phyloP scores from a whole-genome alignment of 1,140 invertebrate genomes.

The Zelostemma sp. region DNA sequence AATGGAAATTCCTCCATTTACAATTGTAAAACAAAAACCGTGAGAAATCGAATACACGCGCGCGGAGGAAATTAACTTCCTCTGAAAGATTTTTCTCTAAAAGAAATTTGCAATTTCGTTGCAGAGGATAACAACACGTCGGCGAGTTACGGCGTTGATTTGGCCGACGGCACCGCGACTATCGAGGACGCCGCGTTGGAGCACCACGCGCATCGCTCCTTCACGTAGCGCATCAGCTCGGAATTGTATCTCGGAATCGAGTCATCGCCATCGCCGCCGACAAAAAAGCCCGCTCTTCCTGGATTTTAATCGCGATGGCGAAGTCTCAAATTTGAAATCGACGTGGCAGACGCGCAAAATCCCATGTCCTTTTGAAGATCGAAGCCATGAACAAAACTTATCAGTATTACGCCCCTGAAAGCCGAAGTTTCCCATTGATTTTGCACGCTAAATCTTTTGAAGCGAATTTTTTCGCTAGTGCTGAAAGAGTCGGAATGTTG shows the following conservation, averaged over 20 bases:
- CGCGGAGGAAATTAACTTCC: too few species aligned
- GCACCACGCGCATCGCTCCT: slow-evolving; percentile 52
- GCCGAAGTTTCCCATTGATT: too few species aligned
- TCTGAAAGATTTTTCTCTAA: neutral
- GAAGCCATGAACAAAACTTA: slow-evolving; percentile 13
- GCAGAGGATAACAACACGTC: slow-evolving; percentile 63
- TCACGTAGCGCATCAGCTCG: slow-evolving; percentile 55
- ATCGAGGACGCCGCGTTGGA: slow-evolving; percentile 51
- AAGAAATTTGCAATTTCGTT: slow-evolving; percentile 30
- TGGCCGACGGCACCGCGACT: slow-evolving; percentile 55
- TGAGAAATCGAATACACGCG: too few species aligned
- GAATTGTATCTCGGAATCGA: slow-evolving; percentile 28
- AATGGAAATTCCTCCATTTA: slow-evolving; percentile 30
- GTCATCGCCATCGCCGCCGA: slow-evolving; percentile 43
- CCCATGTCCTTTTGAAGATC: slow-evolving; percentile 34
- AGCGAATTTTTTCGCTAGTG: too few species aligned
- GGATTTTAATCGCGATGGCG: slow-evolving; percentile 37
- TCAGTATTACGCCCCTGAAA: slow-evolving; percentile 1
- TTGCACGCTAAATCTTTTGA: neutral
- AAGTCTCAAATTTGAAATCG: slow-evolving; percentile 45
- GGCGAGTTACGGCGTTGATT: slow-evolving; percentile 60
- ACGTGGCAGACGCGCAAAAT: slow-evolving; percentile 36
- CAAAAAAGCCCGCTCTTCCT: slow-evolving; percentile 19
- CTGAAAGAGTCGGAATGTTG: too few species aligned
- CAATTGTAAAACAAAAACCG: neutral